A percentile compares a stretch with the other conserved stretches of the same genome.
phyloP scores from a whole-genome alignment of 2,888 invertebrate species.

The Xanthorhoe spadicearia region DNA sequence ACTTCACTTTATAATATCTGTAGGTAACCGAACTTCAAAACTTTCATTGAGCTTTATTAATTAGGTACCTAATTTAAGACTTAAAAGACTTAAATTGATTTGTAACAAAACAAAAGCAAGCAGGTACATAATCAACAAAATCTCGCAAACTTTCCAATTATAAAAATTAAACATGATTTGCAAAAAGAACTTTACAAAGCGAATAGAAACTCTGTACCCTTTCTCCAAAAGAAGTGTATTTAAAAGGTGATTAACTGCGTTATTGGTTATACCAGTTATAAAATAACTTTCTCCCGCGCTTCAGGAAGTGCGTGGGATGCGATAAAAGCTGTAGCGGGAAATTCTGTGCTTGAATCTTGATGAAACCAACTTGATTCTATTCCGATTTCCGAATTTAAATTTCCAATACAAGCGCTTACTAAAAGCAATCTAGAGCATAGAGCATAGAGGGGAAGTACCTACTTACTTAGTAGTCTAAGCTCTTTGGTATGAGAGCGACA shows the following conservation, averaged over 20 bases:
- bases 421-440: too few species aligned
- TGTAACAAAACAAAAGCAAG: background rate
- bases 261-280: conserved; percentile 34
- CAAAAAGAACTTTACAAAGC: conserved; percentile 15
- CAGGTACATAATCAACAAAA: background rate
- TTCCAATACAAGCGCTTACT: too few species aligned
- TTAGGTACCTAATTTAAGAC: too few species aligned
- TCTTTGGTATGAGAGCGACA: too few species aligned
- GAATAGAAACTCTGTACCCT: conserved; percentile 28
- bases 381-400: too few species aligned
- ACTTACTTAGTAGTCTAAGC: too few species aligned
- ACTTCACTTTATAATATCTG: too few species aligned
- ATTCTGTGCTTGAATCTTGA: too few species aligned
- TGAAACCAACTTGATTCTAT: too few species aligned
- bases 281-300: conserved; percentile 31
- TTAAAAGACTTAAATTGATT: background rate
- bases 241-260: conserved; percentile 32
- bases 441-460: too few species aligned
- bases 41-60: too few species aligned
- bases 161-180: conserved; percentile 12
- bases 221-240: conserved; percentile 35
- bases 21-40: too few species aligned
- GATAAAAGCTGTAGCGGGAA: conserved; percentile 18
- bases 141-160: background rate
- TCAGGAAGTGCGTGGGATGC: conserved; percentile 20